Evolutionary conservation across 1,140 invertebrate species (phyloP), one percentile per base, ranked within the genome.

Genomic region (Pinna nobilis): DNA sequence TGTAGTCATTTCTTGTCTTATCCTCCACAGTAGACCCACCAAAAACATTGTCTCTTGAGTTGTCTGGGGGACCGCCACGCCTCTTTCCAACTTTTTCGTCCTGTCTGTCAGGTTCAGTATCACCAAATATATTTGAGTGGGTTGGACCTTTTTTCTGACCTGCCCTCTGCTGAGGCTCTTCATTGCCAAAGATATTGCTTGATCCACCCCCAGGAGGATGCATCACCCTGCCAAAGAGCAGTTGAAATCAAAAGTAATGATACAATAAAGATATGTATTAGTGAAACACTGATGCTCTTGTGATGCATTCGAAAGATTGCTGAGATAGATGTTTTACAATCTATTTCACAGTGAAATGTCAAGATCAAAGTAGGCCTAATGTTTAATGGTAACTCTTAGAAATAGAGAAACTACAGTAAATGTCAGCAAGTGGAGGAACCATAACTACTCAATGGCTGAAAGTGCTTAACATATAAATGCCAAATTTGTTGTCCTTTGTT

Each of bases 191-290:
- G 71, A 93, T 92, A 84, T 93, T 92, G 81, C 91, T 92, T 78
- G 90, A 91, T 6, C 91, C 92, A 72, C 92, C 92, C 61, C 92
- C 92, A 55, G 92, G 92, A n/a, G 92, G 92, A 83, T 92, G 92
- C 78, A 93, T 81, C 28, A 93, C 92, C 85, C 92, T 93, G 80
- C 11, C 63, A 51, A 61, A 35, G 5, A 53, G n/a, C n/a, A n/a
- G n/a, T n/a, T n/a, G n/a, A n/a, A n/a, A n/a, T n/a, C n/a, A n/a
- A n/a, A 20, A 28, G 50, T 7, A 25, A 15, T 18, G 18, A 18
- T n/a, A 7, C 9, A 59, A 7, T 59, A 15, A n/a, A 25, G 9
- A 6, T 18, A 25, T 9, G n/a, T 30, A 32, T 35, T 15, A 32
- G 30, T 47, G 44, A 47, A 1, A 47, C 15, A 47, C 44, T 47